Evolutionary conservation across 1,140 invertebrate species (phyloP).

Genomic region (Eriocheir sinensis): DNA sequence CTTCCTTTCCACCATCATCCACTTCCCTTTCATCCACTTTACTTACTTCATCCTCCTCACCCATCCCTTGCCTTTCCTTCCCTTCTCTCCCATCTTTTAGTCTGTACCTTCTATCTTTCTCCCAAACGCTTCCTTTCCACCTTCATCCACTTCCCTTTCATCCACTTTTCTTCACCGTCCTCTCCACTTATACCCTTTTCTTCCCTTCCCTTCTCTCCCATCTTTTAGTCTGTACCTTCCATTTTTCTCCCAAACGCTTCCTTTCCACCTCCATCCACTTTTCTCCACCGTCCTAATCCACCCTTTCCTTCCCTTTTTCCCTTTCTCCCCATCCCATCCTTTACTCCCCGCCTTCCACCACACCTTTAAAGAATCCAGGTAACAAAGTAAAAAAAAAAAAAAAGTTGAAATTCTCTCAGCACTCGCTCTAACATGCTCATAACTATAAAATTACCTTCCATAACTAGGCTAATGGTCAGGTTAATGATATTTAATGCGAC

Average conservation of each 20-base stretch:
- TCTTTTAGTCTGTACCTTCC: no score
- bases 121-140: no score
- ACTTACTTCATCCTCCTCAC: no score
- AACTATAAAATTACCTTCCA: slow-evolving; percentile 26
- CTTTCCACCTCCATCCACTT: not conserved
- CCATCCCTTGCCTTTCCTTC: no score
- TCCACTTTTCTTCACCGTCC: no score
- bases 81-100: not conserved
- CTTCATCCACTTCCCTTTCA: no score
- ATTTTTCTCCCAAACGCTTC: no score
- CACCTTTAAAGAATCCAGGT: slow-evolving; percentile 1
- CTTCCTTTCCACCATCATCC: no score
- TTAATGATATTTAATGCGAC: slow-evolving; percentile 26
- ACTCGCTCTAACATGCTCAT: not conserved
- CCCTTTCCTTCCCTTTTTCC: not conserved
- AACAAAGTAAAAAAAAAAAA: not conserved
- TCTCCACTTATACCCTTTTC: not conserved
- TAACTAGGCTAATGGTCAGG: slow-evolving; percentile 23
- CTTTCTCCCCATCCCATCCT: not conserved
- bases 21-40: no score
- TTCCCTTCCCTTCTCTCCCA: not conserved
- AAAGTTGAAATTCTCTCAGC: not conserved
- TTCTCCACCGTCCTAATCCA: not conserved
- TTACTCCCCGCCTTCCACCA: not conserved
- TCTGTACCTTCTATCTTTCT: no score